Conservation (phyloP, 2,797 vertebrate genomes). For the Parotocinclus haroldoi region DNA sequence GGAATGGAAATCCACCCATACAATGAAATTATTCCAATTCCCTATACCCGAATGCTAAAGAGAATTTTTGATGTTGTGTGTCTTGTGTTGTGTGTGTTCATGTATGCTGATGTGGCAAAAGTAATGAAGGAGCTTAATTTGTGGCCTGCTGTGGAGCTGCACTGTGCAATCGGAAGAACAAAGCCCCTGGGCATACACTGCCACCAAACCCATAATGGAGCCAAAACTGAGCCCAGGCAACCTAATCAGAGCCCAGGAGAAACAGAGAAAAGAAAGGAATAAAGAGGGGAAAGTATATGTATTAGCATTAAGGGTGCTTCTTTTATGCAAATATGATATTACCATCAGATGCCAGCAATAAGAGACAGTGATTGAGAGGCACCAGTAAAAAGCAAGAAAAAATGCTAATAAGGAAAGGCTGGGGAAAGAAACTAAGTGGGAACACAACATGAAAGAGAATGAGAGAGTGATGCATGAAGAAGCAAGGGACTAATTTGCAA, state of each 20-base stretch:
- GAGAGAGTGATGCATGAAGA: slow-evolving; percentile 14
- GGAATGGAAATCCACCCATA: too few relatives aligned
- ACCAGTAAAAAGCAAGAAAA: neutral
- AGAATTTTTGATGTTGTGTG: neutral
- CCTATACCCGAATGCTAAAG: too few relatives aligned
- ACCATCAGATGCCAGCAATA: slow-evolving; percentile 18
- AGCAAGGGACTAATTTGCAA: slow-evolving; percentile 40
- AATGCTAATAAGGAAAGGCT: slow-evolving; percentile 11
- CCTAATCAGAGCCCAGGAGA: slow-evolving; percentile 14
- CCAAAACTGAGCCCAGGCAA: slow-evolving; percentile 37
- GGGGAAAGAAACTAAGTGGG: neutral
- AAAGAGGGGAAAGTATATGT: neutral
- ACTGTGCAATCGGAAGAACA: slow-evolving; percentile 28
- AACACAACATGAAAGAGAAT: slow-evolving; percentile 13
- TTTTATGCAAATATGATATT: slow-evolving; percentile 33
- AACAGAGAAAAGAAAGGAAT: neutral
- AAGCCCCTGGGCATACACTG: slow-evolving; percentile 16
- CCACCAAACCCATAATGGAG: slow-evolving; percentile 23
- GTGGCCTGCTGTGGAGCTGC: slow-evolving; percentile 25
- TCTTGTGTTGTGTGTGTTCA: too few relatives aligned
- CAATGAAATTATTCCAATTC: too few relatives aligned
- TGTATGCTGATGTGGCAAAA: slow-evolving; percentile 4
- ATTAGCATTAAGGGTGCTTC: slow-evolving; percentile 10
- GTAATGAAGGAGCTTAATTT: slow-evolving; percentile 32
- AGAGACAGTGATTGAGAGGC: slow-evolving; percentile 13